Conservation (phyloP, 1,140 invertebrate genomes). For the Anastrepha ludens region DNA sequence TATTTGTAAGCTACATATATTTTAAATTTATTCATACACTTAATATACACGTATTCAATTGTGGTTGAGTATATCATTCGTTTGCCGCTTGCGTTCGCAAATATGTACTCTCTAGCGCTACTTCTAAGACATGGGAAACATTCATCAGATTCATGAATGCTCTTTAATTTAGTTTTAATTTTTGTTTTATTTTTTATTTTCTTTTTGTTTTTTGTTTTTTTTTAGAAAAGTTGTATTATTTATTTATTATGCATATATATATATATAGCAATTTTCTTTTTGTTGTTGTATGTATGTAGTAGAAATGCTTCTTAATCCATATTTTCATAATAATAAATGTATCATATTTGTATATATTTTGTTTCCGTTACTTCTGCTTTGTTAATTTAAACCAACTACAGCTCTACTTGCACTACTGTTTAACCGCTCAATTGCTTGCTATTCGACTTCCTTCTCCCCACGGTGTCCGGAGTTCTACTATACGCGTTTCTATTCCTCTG, state of each 20-base stretch:
- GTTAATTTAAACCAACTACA: constrained; percentile 35
- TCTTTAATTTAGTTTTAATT: constrained; percentile 34
- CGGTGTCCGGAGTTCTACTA: not conserved
- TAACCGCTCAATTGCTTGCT: constrained; percentile 26
- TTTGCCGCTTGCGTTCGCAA: constrained; percentile 26
- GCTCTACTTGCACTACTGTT: constrained; percentile 45
- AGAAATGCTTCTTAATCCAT: constrained; percentile 52
- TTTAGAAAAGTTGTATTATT: constrained; percentile 50
- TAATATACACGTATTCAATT: constrained; percentile 18
- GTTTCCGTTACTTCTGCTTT: not conserved
- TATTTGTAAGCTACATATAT: constrained; percentile 36
- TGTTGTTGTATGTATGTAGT: constrained; percentile 50
- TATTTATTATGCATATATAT: constrained; percentile 44
- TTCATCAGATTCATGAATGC: constrained; percentile 24
- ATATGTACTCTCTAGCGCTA: constrained; percentile 11
- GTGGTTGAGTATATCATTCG: constrained; percentile 50
- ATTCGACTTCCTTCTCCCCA: not conserved
- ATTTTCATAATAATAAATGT: constrained; percentile 53
- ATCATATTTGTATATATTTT: constrained; percentile 32
- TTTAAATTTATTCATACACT: constrained; percentile 40
- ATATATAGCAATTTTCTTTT: constrained; percentile 42
- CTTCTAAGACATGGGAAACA: constrained; percentile 38
- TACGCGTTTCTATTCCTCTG: not conserved
- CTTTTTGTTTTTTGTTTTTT: constrained; percentile 12
- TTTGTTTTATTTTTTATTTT: constrained; percentile 34